These are phyloP conservation scores for Upupa epops DNA, from an alignment of 2,113 vertebrate species.

Conservation along the genomic window DNA sequence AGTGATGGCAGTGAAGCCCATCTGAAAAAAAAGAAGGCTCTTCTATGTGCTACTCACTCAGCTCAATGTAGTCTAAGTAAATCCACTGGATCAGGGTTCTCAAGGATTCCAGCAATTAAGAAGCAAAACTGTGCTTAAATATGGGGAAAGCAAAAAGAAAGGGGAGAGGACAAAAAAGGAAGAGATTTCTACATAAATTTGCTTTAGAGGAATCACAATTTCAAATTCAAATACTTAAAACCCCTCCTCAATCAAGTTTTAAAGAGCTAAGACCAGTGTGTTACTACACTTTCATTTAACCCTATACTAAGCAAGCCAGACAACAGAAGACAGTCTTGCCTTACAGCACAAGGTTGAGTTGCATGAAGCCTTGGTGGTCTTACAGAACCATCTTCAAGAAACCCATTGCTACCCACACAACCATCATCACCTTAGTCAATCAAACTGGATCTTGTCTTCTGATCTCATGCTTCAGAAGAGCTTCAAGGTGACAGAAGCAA, in stretches of 20 bases:
- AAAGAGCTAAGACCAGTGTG: not conserved
- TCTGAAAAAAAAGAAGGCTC: not conserved
- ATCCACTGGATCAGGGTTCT: not conserved
- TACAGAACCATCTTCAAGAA: not conserved
- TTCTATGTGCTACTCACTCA: not conserved
- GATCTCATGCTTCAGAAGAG: not conserved
- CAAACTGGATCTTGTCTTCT: not conserved
- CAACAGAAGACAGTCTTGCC: not conserved
- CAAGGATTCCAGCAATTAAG: not conserved
- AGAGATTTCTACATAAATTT: not conserved
- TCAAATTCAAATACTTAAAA: not conserved
- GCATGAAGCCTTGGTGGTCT: not conserved
- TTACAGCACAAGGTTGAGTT: not conserved
- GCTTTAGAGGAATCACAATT: not conserved
- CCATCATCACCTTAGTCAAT: not conserved
- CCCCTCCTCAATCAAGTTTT: not conserved
- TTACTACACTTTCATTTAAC: not conserved
- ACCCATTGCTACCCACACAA: not conserved
- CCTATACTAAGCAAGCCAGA: not conserved
- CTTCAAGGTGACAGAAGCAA: not conserved
- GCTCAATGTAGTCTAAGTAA: not conserved
- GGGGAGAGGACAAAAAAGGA: not conserved
- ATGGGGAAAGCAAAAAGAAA: not conserved
- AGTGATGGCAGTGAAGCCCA: not conserved
- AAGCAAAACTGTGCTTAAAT: not conserved